A percentile compares a stretch with the other conserved stretches of the same genome.
Evolutionary conservation across 2,888 invertebrate genomes (phyloP).

Genomic region (Poecilobothrus nobilitatus): DNA sequence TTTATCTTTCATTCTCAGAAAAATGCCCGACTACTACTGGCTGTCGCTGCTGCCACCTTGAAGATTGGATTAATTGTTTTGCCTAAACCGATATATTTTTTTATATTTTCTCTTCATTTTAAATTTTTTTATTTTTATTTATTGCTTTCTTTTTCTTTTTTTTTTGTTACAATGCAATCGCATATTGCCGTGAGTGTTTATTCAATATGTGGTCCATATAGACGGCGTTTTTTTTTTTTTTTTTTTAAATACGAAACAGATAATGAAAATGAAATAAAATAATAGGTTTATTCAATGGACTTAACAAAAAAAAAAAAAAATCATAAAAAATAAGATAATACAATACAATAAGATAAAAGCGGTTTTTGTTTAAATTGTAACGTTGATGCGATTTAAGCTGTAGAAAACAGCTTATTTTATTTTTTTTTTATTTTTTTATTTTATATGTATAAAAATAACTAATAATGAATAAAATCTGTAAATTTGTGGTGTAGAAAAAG

Average conservation of each 20-base stretch:
- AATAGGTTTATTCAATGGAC: neutral
- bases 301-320: too few species aligned
- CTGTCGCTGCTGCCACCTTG: neutral
- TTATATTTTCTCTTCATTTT: neutral
- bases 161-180: neutral
- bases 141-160: neutral
- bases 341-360: neutral
- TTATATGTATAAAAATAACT: too few species aligned
- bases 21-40: neutral
- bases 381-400: neutral
- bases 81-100: neutral
- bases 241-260: too few species aligned
- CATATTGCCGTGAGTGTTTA: slow-evolving; percentile 1
- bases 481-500: neutral
- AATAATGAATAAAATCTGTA: neutral
- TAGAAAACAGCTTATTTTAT: too few species aligned
- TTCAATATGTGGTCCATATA: neutral
- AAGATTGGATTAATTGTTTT: slow-evolving; percentile 1
- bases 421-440: too few species aligned
- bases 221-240: neutral
- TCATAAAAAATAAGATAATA: too few species aligned
- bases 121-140: neutral
- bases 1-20: neutral
- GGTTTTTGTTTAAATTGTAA: neutral
- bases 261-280: neutral